Base-by-base conservation (phyloP, 2,888 invertebrate genomes). In the Palloptera scutellata region DNA sequence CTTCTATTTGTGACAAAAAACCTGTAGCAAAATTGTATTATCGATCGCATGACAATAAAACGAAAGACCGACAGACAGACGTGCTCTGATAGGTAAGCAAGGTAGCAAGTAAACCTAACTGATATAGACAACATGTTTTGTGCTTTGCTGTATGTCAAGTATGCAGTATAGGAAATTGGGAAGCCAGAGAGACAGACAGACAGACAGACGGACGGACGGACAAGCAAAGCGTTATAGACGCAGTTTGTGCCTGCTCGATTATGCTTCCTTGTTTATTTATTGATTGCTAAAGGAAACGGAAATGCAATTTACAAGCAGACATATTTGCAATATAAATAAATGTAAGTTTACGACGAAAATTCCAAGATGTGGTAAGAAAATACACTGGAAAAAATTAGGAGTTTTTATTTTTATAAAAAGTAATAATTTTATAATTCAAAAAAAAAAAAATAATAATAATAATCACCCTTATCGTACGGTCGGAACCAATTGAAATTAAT, bases 241-340 rank as follows among this genome's bases (percentile, higher is more conserved):
- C 1, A 19, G 11, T 6, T 15, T 41, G 13, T 12, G 17, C 11
- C 40, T 48, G 41, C n/a, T 10, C 42, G 52, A 4, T 11, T n/a
- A n/a, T 48, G 48, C 42, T 41, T 64, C n/a, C 51, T 40, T 15
- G 20, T 48, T 51, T 30, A 6, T 30, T 52, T 66, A 15, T 62
- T 51, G 19, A 15, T 63, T 20, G 15, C 40, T 48, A 54, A 19
- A n/a, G 51, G 13, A 45, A 68, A 64, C 67, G 71, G 69, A 72
- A 73, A 72, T 74, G 68, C 70, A 72, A 74, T 73, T 73, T 72
- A 60, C 51, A 64, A 52, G 48, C 69, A 73, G 74, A 74, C 74
- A 73, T 66, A 30, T 30, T 30, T 30, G 30, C 30, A 30, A 30
- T 30, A 30, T 30, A 30, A 30, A 30, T 30, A 30, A 30, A 30